A percentile compares a stretch with the other conserved stretches of the same genome.
Conservation (phyloP, 2,888 invertebrate species). For the Drosophila meridiana region DNA sequence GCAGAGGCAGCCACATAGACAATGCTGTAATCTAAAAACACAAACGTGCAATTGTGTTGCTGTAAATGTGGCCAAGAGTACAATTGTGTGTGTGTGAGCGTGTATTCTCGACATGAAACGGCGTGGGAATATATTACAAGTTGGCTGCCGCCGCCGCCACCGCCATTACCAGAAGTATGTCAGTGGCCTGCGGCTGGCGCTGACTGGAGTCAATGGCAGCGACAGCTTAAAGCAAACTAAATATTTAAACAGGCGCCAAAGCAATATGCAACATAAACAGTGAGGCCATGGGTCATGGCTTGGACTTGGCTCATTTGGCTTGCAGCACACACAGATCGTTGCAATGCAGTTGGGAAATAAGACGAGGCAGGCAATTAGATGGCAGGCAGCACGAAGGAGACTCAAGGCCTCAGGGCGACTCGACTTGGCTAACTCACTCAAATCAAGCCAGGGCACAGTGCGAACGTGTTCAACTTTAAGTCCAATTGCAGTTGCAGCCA, state of each 20-base stretch:
- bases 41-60: constrained; percentile 73
- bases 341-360: constrained; percentile 44
- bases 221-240: constrained; percentile 63
- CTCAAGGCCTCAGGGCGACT: constrained; percentile 6
- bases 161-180: constrained; percentile 72
- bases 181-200: constrained; percentile 58
- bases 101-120: constrained; percentile 46
- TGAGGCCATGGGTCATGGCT: constrained; percentile 4
- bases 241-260: constrained; percentile 66
- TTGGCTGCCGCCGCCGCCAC: constrained; percentile 69
- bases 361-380: constrained; percentile 39
- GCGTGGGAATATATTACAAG: constrained; percentile 79
- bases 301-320: constrained; percentile 40
- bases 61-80: constrained; percentile 43
- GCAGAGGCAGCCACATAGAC: constrained; percentile 50
- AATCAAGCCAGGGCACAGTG: constrained; percentile 20
- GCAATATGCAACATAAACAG: constrained; percentile 31
- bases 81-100: constrained; percentile 20
- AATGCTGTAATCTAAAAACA: constrained; percentile 76
- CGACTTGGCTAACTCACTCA: constrained; percentile 32
- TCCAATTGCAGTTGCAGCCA: constrained; percentile 46
- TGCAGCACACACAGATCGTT: constrained; percentile 36
- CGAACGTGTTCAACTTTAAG: constrained; percentile 55
- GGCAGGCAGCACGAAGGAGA: constrained; percentile 8
- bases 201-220: constrained; percentile 31